These are phyloP conservation scores for Glossophaga mutica DNA, from an alignment of 2,797 vertebrate species.

Conservation along the genomic window DNA sequence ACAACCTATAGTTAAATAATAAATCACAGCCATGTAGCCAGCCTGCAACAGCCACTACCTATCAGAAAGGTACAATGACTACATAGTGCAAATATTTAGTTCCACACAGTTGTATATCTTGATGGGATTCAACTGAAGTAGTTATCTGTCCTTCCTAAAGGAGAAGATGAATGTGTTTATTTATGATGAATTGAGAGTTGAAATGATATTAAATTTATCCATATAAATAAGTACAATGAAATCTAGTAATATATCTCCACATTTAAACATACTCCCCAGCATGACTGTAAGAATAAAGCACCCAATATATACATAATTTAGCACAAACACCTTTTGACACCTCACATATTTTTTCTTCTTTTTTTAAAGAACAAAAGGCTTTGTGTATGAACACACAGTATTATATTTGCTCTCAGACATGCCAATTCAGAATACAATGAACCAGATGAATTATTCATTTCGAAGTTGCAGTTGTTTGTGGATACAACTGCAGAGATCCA, in stretches of 20 bases:
- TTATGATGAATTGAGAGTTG: background rate
- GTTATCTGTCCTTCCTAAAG: background rate
- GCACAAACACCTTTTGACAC: constrained; percentile 51
- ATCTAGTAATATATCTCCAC: background rate
- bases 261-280: constrained; percentile 4
- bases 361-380: constrained; percentile 65
- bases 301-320: constrained; percentile 62
- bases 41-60: constrained; percentile 58
- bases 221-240: constrained; percentile 24
- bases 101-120: constrained; percentile 27
- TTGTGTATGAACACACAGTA: background rate
- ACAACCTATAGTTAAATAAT: constrained; percentile 82
- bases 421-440: constrained; percentile 45
- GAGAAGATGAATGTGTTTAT: constrained; percentile 38
- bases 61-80: constrained; percentile 53
- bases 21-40: constrained; percentile 79
- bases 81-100: constrained; percentile 23
- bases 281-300: constrained; percentile 17
- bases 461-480: constrained; percentile 37
- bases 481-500: background rate
- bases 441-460: constrained; percentile 70
- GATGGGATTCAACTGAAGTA: background rate
- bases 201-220: constrained; percentile 29
- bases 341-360: background rate
- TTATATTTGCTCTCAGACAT: constrained; percentile 53